Base-by-base conservation (phyloP, 2,113 vertebrate species). In the Pseudorasbora parva region DNA sequence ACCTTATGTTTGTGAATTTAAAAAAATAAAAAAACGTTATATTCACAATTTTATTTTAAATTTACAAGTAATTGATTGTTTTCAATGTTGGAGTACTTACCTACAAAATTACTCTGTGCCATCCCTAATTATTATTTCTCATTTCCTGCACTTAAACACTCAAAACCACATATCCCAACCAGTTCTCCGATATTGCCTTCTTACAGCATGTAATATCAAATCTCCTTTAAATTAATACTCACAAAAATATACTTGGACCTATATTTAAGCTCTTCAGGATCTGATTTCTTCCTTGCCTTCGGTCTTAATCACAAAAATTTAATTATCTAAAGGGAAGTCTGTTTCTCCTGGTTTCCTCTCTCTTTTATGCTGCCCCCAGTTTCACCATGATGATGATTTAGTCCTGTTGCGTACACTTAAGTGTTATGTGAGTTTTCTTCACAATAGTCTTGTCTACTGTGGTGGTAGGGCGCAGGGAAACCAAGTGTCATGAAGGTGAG, bases 311-410 rank as follows among this genome's bases (percentile, higher is more conserved):
- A 74, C 23, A 83, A 54, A 74, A 57, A 60, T 47, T 5, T 41
- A 77, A 78, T 21, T 5, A 81, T 54, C 27, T 47, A 33, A 37
- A 73, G 54, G 23, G 11, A 49, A 81, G 75, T 71, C 72, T 11
- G 8, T 60, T 37, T 64, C 19, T 37, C 62, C 2, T 0, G 25
- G 12, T 83, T 74, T n/a, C 54, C 64, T 77, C 15, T 33, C 41
- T 77, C 21, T 33, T n/a, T 59, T 47, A 60, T 19, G 76, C 23
- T 10, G 64, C 15, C 78, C 51, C 68, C 14, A 3, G 30, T 78
- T 84, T 51, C 25, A 75, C 66, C 75, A 74, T 79, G 30, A 79
- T 82, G 75, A 85, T 87, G 47, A 81, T 66, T 78, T 86, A 74
- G 57, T 82, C 57, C 68, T 7, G 33, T 74, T 82, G 45, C 15